A percentile compares a stretch with the other conserved stretches of the same genome.
Conservation (phyloP, 2,888 invertebrate species). For the Spilosoma lubricipeda region DNA sequence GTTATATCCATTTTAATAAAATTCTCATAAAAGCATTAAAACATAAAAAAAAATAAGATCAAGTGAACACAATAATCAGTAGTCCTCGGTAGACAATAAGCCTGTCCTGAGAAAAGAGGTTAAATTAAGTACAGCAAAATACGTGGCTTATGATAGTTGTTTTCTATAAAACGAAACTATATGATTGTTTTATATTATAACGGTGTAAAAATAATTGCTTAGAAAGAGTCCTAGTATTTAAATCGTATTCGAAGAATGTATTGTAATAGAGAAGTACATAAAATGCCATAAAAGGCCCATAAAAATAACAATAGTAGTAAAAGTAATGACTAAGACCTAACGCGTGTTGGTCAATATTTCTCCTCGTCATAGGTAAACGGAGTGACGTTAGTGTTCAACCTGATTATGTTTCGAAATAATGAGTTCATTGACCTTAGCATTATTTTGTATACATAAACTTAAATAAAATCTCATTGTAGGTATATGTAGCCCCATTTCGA, state of each 20-base stretch:
- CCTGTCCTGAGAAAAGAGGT: too few relatives aligned
- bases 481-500: neutral
- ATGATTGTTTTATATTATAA: neutral
- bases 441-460: neutral
- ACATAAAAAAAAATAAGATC: too few relatives aligned
- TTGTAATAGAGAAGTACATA: neutral
- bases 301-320: neutral
- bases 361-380: neutral
- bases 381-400: neutral
- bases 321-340: neutral
- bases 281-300: neutral
- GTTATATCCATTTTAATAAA: too few relatives aligned
- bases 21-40: too few relatives aligned
- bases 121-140: neutral
- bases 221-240: neutral
- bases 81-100: too few relatives aligned
- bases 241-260: neutral
- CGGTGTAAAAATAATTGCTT: neutral
- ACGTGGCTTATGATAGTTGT: neutral
- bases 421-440: neutral
- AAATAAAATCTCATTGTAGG: neutral
- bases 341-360: neutral
- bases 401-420: neutral
- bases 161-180: neutral
- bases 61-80: too few relatives aligned